A percentile compares a stretch with the other conserved stretches of the same genome.
Conservation (phyloP, 92 coral and sea anemone genomes). For the Bergia puertoricense region DNA sequence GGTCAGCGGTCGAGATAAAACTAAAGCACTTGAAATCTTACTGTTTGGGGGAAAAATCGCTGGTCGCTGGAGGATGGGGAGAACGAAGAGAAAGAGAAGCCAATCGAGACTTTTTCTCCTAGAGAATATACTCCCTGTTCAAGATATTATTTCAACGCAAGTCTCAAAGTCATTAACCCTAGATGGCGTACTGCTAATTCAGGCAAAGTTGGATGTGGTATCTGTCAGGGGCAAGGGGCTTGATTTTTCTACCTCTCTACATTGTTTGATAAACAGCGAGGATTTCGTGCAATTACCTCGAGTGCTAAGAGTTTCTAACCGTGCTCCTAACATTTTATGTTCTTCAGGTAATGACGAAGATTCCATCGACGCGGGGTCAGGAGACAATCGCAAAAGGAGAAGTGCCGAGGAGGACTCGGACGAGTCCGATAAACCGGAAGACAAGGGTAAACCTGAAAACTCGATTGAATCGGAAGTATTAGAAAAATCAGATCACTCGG, state of each 20-base stretch:
- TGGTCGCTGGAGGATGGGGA: no score
- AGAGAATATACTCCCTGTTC: no score
- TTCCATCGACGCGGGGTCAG: neutral
- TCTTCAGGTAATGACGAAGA: neutral
- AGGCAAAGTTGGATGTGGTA: no score
- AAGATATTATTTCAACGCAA: no score
- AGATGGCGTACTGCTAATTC: no score
- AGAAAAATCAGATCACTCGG: neutral
- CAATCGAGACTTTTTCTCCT: no score
- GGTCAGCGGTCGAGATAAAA: no score
- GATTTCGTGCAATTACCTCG: neutral
- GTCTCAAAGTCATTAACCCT: no score
- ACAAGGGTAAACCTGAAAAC: conserved; percentile 4
- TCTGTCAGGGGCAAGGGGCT: neutral
- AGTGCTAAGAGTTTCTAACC: neutral
- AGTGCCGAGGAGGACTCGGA: neutral
- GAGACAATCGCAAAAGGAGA: neutral
- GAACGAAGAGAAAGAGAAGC: no score
- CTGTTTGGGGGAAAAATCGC: no score
- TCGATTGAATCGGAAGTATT: conserved; percentile 20
- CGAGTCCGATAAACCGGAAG: conserved; percentile 3
- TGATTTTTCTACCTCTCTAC: neutral
- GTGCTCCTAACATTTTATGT: neutral
- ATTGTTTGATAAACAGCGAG: neutral
- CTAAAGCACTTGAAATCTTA: no score